Conservation (phyloP, 2,113 vertebrate species). For the Cathartes aura region DNA sequence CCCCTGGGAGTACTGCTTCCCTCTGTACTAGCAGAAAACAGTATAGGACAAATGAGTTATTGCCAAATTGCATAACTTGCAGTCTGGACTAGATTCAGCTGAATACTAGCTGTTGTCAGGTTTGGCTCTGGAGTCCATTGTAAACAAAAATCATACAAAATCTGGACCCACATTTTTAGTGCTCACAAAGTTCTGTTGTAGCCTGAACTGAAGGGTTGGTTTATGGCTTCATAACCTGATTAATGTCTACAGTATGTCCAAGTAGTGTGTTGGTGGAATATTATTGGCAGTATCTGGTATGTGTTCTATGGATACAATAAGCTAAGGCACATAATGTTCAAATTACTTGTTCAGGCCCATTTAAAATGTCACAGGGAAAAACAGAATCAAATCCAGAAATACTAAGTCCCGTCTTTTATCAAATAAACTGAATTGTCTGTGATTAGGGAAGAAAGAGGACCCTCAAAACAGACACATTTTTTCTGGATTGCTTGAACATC, state of each 20-base stretch:
- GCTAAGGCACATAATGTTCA: neutral
- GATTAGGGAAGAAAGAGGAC: neutral
- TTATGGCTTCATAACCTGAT: neutral
- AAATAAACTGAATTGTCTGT: neutral
- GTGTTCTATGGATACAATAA: neutral
- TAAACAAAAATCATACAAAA: neutral
- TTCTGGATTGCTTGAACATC: neutral
- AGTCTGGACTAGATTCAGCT: neutral
- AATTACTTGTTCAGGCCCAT: neutral
- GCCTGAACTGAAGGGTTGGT: neutral
- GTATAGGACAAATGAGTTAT: neutral
- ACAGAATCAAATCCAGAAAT: neutral
- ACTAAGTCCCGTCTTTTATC: neutral
- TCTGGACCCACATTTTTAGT: neutral
- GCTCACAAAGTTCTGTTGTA: fast-evolving
- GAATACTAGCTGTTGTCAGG: neutral
- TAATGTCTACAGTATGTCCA: neutral
- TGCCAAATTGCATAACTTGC: neutral
- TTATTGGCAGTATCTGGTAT: neutral
- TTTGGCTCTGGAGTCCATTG: neutral
- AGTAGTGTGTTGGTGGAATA: neutral
- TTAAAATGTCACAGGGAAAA: neutral
- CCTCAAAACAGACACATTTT: neutral
- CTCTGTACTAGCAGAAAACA: neutral
- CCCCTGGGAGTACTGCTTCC: neutral